Evolutionary conservation across 35 echinoderm and acorn worm genomes (phyloP).

Genomic region (Ptychodera flava): DNA sequence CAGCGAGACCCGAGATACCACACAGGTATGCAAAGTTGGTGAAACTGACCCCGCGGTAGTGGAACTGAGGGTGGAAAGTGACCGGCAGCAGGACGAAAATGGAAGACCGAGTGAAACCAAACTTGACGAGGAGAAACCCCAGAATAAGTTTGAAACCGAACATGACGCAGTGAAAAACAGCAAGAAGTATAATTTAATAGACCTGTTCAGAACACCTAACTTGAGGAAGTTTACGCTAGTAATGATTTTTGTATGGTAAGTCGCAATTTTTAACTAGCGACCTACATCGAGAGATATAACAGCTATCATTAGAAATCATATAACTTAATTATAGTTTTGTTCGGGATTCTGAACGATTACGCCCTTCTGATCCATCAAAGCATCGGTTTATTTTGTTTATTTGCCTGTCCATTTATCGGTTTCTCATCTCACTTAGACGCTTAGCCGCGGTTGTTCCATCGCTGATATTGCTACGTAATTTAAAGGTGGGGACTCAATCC

Average conservation of each 20-base stretch:
- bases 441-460: no score
- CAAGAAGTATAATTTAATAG: slow-evolving; percentile 7
- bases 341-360: neutral
- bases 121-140: slow-evolving; percentile 15
- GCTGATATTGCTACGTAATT: no score
- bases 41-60: neutral
- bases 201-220: slow-evolving; percentile 31
- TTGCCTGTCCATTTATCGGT: no score
- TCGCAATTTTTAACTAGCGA: neutral
- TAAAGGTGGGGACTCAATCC: no score
- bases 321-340: neutral
- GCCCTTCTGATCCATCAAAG: no score
- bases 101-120: slow-evolving; percentile 17
- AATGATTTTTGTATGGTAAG: slow-evolving; percentile 67
- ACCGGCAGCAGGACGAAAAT: neutral
- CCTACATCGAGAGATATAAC: neutral
- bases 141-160: neutral
- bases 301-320: neutral
- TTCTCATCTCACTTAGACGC: no score
- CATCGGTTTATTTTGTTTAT: no score
- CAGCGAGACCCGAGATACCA: neutral
- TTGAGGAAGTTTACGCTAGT: slow-evolving; percentile 41
- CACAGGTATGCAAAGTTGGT: neutral
- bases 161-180: neutral
- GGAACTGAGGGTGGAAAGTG: neutral